These are phyloP conservation scores for Oceanodroma leucorhoa DNA, from an alignment of 2,797 vertebrate genomes.

Conservation along the genomic window DNA sequence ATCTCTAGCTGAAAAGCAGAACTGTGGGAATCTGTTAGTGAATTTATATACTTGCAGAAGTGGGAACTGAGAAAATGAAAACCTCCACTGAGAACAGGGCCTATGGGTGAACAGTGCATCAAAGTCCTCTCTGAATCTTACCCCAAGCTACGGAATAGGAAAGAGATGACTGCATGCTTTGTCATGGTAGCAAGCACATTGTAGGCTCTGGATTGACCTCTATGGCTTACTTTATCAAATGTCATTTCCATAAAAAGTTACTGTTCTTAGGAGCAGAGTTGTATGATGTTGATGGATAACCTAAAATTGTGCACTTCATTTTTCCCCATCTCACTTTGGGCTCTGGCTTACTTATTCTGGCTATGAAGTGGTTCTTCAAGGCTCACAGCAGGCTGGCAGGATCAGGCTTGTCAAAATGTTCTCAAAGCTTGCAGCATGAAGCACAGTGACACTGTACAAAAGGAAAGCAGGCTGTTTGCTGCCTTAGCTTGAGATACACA, in stretches of 20 bases:
- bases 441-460: neutral
- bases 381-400: neutral
- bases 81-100: neutral
- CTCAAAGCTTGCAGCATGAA: neutral
- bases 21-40: neutral
- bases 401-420: neutral
- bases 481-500: neutral
- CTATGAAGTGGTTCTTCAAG: neutral
- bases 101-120: neutral
- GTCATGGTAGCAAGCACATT: neutral
- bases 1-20: neutral
- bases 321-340: neutral
- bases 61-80: neutral
- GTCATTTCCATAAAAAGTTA: neutral
- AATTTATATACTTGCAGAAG: neutral
- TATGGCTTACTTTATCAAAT: neutral
- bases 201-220: neutral
- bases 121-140: neutral
- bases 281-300: neutral
- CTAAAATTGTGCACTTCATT: neutral
- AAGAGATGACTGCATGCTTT: neutral
- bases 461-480: neutral
- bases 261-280: neutral
- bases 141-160: neutral
- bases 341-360: neutral